These are phyloP conservation scores for Biston betularia DNA, from an alignment of 2,888 invertebrate species.

Conservation along the genomic window DNA sequence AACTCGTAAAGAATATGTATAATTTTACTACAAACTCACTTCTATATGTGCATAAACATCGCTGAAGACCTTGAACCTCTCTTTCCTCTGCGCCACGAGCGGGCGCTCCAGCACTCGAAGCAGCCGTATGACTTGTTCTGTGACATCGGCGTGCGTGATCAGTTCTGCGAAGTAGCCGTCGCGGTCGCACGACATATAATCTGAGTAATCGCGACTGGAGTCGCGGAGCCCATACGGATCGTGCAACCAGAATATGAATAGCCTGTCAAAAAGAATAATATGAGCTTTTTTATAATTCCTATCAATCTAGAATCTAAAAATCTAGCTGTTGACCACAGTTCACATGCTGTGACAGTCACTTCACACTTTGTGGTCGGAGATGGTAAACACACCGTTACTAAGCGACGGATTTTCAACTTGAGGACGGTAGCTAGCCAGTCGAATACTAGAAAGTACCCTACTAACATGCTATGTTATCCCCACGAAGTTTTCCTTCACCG, in stretches of 20 bases:
- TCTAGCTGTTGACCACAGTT: no score
- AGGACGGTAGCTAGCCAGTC: no score
- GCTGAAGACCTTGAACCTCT: slow-evolving; percentile 68
- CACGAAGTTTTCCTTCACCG: no score
- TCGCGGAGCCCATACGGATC: slow-evolving; percentile 74
- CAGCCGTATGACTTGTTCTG: slow-evolving; percentile 73
- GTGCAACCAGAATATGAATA: slow-evolving; percentile 78
- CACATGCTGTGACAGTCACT: no score
- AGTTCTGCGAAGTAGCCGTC: slow-evolving; percentile 78
- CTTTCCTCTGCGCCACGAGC: slow-evolving; percentile 69
- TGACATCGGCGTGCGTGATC: slow-evolving; percentile 71
- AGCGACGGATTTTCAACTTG: no score
- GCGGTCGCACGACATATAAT: slow-evolving; percentile 65
- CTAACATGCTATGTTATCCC: no score
- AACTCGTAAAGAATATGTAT: no score
- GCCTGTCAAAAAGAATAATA: slow-evolving; percentile 49
- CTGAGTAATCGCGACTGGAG: slow-evolving; percentile 63
- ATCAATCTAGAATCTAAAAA: no score
- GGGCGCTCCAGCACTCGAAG: slow-evolving; percentile 74
- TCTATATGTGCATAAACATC: slow-evolving; percentile 79
- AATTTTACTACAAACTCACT: slow-evolving; percentile 51
- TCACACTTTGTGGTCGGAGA: no score
- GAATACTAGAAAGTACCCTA: no score
- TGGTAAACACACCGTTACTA: no score
- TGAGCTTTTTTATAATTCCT: no score